Evolutionary conservation across 2,113 vertebrate genomes (phyloP).

Genomic region (Muscicapa adusta): DNA sequence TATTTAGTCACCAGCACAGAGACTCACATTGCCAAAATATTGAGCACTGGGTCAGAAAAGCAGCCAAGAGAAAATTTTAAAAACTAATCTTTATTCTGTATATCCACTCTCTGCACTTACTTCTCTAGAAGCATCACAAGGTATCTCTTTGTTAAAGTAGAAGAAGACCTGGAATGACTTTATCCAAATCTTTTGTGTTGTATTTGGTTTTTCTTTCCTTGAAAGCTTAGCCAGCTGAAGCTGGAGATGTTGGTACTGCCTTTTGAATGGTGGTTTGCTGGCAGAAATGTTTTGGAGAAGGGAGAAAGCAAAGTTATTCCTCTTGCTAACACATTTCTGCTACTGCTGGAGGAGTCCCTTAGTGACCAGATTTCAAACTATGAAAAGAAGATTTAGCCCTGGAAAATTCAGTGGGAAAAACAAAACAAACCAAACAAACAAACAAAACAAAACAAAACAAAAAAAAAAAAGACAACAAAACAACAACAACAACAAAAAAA

Average conservation of each 20-base stretch:
- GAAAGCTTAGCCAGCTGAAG: not conserved
- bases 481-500: too few species aligned
- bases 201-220: not conserved
- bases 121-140: not conserved
- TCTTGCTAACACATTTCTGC: not conserved
- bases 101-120: not conserved
- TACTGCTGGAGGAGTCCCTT: not conserved
- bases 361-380: not conserved
- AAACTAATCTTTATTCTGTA: not conserved
- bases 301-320: not conserved
- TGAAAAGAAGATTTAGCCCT: not conserved
- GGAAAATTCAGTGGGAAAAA: not conserved
- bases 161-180: not conserved
- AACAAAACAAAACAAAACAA: not conserved
- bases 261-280: not conserved
- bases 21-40: not conserved
- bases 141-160: not conserved
- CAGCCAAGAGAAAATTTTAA: not conserved
- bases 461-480: too few species aligned
- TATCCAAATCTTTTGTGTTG: not conserved
- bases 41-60: not conserved
- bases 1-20: not conserved
- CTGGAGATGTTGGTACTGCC: not conserved
- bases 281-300: not conserved
- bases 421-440: accelerated